Evolutionary conservation across 2,888 invertebrate genomes (phyloP).

Genomic region (Drosophila testacea): DNA sequence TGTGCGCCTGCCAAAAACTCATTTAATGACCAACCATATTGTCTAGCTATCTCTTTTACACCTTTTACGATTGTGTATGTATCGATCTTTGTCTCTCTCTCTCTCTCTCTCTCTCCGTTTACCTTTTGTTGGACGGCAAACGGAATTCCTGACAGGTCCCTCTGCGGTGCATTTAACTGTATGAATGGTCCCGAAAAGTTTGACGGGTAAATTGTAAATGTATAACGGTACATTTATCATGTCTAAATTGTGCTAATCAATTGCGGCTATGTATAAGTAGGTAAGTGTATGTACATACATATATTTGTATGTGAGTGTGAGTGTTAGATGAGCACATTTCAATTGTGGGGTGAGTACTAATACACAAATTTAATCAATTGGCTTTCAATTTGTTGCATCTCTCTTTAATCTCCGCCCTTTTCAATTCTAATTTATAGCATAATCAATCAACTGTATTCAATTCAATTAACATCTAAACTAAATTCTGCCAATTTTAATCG

Average conservation of each 20-base stretch:
- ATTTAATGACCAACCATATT: constrained; percentile 41
- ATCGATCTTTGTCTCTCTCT: background rate
- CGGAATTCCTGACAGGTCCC: constrained; percentile 19
- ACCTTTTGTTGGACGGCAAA: constrained; percentile 2
- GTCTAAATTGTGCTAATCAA: constrained; percentile 68
- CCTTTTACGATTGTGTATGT: background rate
- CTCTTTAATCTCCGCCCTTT: constrained; percentile 9
- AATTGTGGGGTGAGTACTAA: background rate
- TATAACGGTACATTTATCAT: constrained; percentile 58
- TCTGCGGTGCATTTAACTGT: constrained; percentile 43
- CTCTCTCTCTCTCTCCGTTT: background rate
- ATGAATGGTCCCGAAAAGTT: constrained; percentile 41
- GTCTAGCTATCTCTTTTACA: constrained; percentile 10
- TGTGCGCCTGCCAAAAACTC: constrained; percentile 38
- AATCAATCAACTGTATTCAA: constrained; percentile 24
- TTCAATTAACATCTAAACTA: constrained; percentile 12
- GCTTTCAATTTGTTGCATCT: constrained; percentile 21
- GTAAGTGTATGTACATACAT: background rate
- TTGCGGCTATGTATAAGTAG: constrained; percentile 35
- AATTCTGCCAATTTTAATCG: constrained; percentile 1
- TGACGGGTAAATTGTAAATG: constrained; percentile 27
- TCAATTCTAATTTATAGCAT: constrained; percentile 8
- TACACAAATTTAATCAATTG: constrained; percentile 16
- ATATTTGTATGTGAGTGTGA: background rate
- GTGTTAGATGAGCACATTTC: background rate